Evolutionary conservation across 2,113 vertebrate species (phyloP).

Genomic region (Tympanuchus pallidicinctus): DNA sequence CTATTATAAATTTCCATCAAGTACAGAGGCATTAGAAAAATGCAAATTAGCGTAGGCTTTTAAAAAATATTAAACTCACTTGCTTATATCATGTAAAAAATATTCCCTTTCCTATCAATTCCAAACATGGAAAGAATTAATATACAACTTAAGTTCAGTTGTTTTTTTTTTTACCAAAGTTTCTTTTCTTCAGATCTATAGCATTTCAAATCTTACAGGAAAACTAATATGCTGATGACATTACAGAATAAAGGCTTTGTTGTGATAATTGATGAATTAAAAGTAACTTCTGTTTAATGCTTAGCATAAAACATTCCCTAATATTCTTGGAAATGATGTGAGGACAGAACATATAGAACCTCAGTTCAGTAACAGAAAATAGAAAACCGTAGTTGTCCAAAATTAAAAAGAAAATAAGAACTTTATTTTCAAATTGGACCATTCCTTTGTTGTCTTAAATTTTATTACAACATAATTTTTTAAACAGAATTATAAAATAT

Average conservation of each 20-base stretch:
- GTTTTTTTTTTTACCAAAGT: background rate
- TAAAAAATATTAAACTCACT: conserved; percentile 36
- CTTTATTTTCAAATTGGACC: background rate
- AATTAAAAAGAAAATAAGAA: background rate
- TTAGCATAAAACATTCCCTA: background rate
- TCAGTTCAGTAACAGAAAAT: background rate
- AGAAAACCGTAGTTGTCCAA: background rate
- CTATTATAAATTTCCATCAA: conserved; percentile 56
- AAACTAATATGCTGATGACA: background rate
- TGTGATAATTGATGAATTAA: conserved; percentile 24
- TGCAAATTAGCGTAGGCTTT: conserved; percentile 36
- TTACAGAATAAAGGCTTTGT: conserved; percentile 4
- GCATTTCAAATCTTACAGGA: background rate
- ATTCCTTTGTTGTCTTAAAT: background rate
- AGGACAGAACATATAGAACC: background rate
- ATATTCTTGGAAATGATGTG: background rate
- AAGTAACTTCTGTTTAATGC: background rate
- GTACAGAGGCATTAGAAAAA: conserved; percentile 31
- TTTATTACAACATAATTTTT: background rate
- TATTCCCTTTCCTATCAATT: background rate
- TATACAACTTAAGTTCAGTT: background rate
- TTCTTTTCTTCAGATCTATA: background rate
- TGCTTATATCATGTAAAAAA: conserved; percentile 35
- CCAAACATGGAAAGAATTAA: background rate
- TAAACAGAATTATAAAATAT: background rate